These are phyloP conservation scores for Setophaga coronata DNA, from an alignment of 2,113 vertebrate species.

Conservation along the genomic window DNA sequence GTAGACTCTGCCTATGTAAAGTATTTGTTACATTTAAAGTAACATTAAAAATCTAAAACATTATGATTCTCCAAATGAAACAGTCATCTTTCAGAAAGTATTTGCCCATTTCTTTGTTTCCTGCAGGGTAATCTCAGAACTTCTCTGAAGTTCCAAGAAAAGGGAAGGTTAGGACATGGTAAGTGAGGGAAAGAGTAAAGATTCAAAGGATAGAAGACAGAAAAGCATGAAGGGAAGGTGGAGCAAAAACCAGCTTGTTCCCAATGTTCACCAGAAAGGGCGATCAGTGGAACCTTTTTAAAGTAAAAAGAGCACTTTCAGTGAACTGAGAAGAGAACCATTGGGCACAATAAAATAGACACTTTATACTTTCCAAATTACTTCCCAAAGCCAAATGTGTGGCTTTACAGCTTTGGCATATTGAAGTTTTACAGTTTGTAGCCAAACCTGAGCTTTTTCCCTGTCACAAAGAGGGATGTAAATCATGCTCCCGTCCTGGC, in stretches of 20 bases:
- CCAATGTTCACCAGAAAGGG: not conserved
- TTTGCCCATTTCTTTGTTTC: not conserved
- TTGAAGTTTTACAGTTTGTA: not conserved
- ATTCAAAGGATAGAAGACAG: not conserved
- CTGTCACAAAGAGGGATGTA: not conserved
- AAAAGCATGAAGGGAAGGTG: not conserved
- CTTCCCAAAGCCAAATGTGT: not conserved
- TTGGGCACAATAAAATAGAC: not conserved
- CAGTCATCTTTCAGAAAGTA: not conserved
- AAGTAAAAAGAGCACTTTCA: not conserved
- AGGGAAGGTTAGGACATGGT: not conserved
- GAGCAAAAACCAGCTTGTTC: not conserved
- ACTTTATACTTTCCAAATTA: not conserved
- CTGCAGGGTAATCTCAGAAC: not conserved
- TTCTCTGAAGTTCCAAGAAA: not conserved
- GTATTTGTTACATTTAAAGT: not conserved
- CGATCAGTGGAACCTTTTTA: not conserved
- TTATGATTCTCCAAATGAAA: not conserved
- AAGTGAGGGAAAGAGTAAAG: not conserved
- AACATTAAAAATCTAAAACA: not conserved
- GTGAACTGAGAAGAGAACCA: not conserved
- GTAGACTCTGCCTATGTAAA: not conserved
- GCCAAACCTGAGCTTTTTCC: not conserved
- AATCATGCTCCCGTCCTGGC: rapidly evolving
- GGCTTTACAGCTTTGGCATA: not conserved